phyloP scores from a whole-genome alignment of 2,888 invertebrate genomes.

The Xestia rhomboidea region DNA sequence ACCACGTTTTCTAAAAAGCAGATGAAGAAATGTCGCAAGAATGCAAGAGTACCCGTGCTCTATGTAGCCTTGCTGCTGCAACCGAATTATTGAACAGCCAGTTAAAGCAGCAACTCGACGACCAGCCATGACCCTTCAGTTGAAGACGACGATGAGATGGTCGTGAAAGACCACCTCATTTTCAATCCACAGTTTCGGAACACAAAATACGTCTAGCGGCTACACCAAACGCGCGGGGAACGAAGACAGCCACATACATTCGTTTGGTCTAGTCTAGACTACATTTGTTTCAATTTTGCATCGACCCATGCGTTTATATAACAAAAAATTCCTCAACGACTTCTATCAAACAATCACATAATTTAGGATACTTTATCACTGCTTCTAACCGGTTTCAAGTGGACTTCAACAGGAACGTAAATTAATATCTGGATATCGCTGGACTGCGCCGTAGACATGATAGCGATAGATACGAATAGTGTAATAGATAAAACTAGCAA shows the following conservation, averaged over 20 bases:
- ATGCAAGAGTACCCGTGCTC: too few relatives aligned
- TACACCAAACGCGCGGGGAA: background rate
- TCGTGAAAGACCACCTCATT: background rate
- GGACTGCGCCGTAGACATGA: slow-evolving; percentile 23
- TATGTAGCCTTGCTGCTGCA: too few relatives aligned
- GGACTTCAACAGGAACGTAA: slow-evolving; percentile 35
- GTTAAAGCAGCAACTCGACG: background rate
- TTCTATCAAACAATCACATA: slow-evolving; percentile 48
- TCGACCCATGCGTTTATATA: slow-evolving; percentile 14
- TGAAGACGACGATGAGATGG: background rate
- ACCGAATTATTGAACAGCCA: background rate
- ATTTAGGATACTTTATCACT: slow-evolving; percentile 43
- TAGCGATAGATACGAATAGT: slow-evolving; percentile 37
- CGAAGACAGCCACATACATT: background rate
- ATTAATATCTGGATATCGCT: slow-evolving; percentile 56
- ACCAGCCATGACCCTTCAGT: too few relatives aligned
- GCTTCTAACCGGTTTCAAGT: slow-evolving; percentile 32
- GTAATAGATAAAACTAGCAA: slow-evolving; percentile 41
- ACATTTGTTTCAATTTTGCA: slow-evolving; percentile 21
- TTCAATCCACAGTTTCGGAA: background rate
- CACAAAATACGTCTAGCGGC: background rate
- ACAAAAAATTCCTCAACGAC: slow-evolving; percentile 32
- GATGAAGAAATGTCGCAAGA: too few relatives aligned
- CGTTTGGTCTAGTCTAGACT: background rate
- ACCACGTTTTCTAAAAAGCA: background rate